These are phyloP conservation scores for Salvelinus fontinalis DNA, from an alignment of 2,113 vertebrate genomes.

Conservation along the genomic window DNA sequence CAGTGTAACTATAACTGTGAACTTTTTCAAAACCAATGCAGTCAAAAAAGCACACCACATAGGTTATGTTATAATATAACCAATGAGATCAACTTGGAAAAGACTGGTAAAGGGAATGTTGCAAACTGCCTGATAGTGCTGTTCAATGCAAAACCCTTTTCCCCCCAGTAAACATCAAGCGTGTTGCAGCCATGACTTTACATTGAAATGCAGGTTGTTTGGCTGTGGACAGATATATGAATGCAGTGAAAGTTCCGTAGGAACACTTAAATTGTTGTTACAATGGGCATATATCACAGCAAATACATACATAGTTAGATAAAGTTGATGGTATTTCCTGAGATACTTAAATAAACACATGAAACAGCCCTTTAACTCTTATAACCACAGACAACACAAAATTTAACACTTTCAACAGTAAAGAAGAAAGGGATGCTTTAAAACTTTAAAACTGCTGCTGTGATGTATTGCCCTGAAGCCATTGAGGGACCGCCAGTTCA, in stretches of 20 bases:
- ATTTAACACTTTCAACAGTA: conserved; percentile 57
- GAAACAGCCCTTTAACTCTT: conserved; percentile 28
- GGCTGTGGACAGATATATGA: conserved; percentile 34
- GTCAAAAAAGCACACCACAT: background rate
- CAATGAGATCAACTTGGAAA: background rate
- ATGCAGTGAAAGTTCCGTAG: conserved; percentile 41
- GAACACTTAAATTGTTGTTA: conserved; percentile 46
- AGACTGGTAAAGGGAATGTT: background rate
- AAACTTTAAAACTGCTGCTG: conserved; percentile 63
- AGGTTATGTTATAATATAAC: background rate
- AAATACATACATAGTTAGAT: conserved; percentile 7
- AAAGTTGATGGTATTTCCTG: conserved; percentile 7
- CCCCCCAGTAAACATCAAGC: conserved; percentile 39
- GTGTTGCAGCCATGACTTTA: conserved; percentile 16
- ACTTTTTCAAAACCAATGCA: too few species aligned
- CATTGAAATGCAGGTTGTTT: conserved; percentile 32
- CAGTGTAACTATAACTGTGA: too few species aligned
- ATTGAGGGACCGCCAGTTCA: conserved; percentile 51
- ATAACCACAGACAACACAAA: conserved; percentile 51
- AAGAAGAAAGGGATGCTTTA: conserved; percentile 63
- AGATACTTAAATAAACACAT: conserved; percentile 36
- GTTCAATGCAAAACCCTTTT: conserved; percentile 11
- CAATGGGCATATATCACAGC: conserved; percentile 39
- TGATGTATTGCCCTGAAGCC: conserved; percentile 44
- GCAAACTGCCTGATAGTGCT: background rate